A percentile compares a stretch with the other conserved stretches of the same genome.
phyloP scores from a whole-genome alignment of 2,113 vertebrate species.

The Steatornis caripensis region DNA sequence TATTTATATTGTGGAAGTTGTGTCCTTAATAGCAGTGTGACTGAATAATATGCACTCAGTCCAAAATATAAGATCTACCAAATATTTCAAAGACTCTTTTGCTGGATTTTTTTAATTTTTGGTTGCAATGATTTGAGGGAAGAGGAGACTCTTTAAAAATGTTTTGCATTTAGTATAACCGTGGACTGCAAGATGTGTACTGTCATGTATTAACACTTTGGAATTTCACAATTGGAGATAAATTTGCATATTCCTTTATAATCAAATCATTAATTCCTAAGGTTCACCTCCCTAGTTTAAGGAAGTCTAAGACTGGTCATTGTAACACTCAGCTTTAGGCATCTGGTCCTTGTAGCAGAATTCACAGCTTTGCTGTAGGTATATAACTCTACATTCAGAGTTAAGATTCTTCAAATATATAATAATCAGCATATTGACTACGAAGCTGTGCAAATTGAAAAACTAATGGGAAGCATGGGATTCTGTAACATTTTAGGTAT shows the following conservation, averaged over 20 bases:
- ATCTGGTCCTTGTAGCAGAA: neutral
- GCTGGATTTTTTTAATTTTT: neutral
- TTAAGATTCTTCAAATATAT: neutral
- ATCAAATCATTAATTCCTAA: neutral
- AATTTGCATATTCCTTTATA: neutral
- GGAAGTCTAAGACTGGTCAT: neutral
- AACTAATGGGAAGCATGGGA: neutral
- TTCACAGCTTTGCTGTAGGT: neutral
- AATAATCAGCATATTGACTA: neutral
- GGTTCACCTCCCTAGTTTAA: neutral
- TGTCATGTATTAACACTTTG: neutral
- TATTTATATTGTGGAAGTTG: neutral
- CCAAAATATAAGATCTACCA: neutral
- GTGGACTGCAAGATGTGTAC: neutral
- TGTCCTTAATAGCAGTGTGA: neutral
- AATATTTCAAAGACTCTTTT: neutral
- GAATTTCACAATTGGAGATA: neutral
- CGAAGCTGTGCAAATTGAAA: neutral
- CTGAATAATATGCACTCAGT: neutral
- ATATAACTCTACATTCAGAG: neutral
- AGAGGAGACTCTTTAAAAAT: neutral
- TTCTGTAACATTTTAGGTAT: neutral
- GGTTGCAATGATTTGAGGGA: neutral
- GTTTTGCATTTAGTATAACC: neutral
- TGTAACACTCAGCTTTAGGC: neutral